A percentile compares a stretch with the other conserved stretches of the same genome.
Evolutionary conservation across 2,797 vertebrate genomes (phyloP).

Genomic region (Coracias cyanogaster): DNA sequence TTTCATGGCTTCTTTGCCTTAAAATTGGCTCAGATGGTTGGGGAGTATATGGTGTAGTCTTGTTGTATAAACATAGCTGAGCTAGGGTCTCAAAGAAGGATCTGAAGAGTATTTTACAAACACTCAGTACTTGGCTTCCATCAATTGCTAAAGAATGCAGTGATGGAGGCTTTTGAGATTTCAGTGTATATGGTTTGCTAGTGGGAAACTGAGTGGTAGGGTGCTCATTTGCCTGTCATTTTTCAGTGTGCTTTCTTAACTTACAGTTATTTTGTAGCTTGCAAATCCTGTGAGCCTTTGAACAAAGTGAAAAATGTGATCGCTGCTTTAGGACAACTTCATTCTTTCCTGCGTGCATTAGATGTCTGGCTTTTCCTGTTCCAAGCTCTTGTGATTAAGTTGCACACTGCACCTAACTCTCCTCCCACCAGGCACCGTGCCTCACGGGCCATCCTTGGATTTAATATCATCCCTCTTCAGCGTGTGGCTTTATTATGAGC

Average conservation of each 20-base stretch:
- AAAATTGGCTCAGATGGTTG: neutral
- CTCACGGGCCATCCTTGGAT: neutral
- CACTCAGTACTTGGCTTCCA: neutral
- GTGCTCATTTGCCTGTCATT: neutral
- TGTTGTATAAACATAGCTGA: neutral
- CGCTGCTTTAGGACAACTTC: neutral
- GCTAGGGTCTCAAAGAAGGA: neutral
- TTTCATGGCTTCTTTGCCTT: neutral
- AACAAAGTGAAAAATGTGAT: neutral
- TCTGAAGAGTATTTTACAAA: neutral
- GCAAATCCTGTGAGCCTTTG: neutral
- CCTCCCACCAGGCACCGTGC: neutral
- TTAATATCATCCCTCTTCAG: rapidly evolving
- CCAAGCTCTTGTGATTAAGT: neutral
- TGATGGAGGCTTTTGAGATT: neutral
- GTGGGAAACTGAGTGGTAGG: neutral
- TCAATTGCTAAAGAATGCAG: neutral
- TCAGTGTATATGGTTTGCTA: neutral
- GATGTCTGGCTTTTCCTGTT: neutral
- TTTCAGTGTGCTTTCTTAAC: neutral
- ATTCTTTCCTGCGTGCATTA: neutral
- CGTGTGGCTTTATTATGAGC: neutral
- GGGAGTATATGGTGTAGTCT: neutral
- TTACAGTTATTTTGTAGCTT: neutral
- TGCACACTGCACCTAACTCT: neutral